Evolutionary conservation across 92 coral and sea anemone genomes (phyloP), one percentile per base, ranked within the genome.

Genomic region (Palythoa heliodiscus): DNA sequence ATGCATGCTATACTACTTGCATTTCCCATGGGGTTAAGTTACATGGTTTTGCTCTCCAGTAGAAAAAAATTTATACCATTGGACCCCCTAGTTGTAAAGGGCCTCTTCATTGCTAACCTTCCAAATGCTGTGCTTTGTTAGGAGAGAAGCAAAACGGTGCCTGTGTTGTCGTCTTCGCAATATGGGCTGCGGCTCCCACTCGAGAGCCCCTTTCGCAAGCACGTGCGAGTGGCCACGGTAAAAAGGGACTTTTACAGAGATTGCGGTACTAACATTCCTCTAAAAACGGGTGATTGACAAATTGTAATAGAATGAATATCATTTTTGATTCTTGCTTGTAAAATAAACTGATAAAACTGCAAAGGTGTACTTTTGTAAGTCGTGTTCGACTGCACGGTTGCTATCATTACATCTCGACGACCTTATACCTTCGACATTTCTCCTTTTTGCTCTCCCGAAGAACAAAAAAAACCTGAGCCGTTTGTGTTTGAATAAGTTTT

Each of bases 221-320:
- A 97, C 90, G 96, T 95, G 63, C 95, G 99, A 20, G 98, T 97
- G 5, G 95, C 96, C 70, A 92, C 92, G 29, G 98, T 97, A 48
- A 91, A 97, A 89, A 89, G 99, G 80, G 99, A 97, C 83, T 97
- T 97, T 88, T 97, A 94, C 84, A 90, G 99, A 68, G 92, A 94
- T 73, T 86, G 97, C 53, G 99, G 99, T 52, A 91, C 99, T 11
- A 91, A 93, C 14, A 93, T 97, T 37, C 98, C 96, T 20, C 82
- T 89, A 50, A 25, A 47, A 70, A 80, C 74, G 22, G 84, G 84
- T 61, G 74, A 80, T 40, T 80, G 43, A 58, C 22, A 23, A 15
- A 5, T 1, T 52, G 15, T 12, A 23, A 50, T 15, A 75, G 22
- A 75, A n/a, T 3, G 22, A 75, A n/a, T 3, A 63, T 19, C 24